Conservation (phyloP, 2,797 vertebrate genomes). For the Pseudomugil gertrudae region DNA sequence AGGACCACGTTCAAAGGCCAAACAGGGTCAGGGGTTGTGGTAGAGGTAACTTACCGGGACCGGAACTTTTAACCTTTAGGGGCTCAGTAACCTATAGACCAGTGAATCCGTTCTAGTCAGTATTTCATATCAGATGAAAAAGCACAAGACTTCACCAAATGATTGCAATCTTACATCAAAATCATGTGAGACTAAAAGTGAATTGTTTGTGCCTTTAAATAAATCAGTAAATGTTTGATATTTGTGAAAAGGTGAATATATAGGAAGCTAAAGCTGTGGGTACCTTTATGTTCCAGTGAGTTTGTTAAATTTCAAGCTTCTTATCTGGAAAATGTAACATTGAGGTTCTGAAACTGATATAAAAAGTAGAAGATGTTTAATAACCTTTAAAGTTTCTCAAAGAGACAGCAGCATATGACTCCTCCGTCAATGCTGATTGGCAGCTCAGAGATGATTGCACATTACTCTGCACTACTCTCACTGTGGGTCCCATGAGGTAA, state of each 20-base stretch:
- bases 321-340: slow-evolving; percentile 18
- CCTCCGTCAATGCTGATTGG: slow-evolving; percentile 40
- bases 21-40: slow-evolving; percentile 1
- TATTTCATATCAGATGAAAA: not conserved
- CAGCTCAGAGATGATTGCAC: slow-evolving; percentile 21
- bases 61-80: not conserved
- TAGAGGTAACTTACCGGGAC: not conserved
- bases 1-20: not conserved
- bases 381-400: slow-evolving; percentile 23
- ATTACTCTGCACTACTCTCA: slow-evolving; percentile 26
- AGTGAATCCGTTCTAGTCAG: not conserved
- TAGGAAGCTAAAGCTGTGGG: not conserved
- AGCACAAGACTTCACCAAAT: no score
- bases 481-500: slow-evolving; percentile 13
- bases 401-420: slow-evolving; percentile 21
- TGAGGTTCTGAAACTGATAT: slow-evolving; percentile 1
- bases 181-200: slow-evolving; percentile 5
- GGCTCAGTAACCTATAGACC: not conserved
- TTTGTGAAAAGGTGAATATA: not conserved
- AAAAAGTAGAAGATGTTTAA: slow-evolving; percentile 24
- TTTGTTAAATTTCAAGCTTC: slow-evolving; percentile 4
- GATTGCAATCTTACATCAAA: no score
- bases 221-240: slow-evolving; percentile 4
- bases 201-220: not conserved
- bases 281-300: not conserved